Evolutionary conservation across 1,140 invertebrate species (phyloP).

Genomic region (Aphaenogaster floridana): DNA sequence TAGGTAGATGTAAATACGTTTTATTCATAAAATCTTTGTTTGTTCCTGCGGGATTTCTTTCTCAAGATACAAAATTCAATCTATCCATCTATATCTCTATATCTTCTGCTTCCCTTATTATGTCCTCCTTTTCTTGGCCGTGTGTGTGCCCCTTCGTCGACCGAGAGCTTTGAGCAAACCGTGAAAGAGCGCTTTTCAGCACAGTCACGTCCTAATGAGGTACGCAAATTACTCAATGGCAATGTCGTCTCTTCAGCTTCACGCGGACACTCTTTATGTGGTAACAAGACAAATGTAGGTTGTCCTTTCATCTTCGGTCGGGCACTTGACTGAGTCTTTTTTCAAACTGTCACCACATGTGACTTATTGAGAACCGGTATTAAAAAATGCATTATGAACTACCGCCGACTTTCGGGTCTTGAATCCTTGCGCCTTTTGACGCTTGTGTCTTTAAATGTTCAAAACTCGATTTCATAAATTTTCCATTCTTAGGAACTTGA

Average conservation of each 20-base stretch:
- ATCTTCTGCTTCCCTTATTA: neutral
- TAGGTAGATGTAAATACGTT: slow-evolving; percentile 18
- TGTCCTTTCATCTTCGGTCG: slow-evolving; percentile 60
- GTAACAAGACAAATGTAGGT: slow-evolving; percentile 70
- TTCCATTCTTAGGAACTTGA: neutral
- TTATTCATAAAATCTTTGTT: slow-evolving; percentile 60
- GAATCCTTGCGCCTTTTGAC: neutral
- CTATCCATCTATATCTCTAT: slow-evolving; percentile 15
- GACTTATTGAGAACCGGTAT: slow-evolving; percentile 29
- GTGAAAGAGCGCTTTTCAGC: slow-evolving; percentile 69
- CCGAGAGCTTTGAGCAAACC: slow-evolving; percentile 50
- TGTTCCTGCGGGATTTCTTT: slow-evolving; percentile 32
- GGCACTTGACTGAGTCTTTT: slow-evolving; percentile 28
- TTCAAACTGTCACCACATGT: slow-evolving; percentile 30
- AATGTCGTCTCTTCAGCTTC: slow-evolving; percentile 62
- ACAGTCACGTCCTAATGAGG: slow-evolving; percentile 72
- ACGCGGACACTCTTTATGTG: slow-evolving; percentile 47
- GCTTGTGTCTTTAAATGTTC: neutral
- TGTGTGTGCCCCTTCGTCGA: neutral
- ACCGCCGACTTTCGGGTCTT: neutral
- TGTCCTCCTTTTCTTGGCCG: neutral
- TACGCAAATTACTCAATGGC: slow-evolving; percentile 76
- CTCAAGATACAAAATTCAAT: slow-evolving; percentile 41
- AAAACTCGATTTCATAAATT: neutral
- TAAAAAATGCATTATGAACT: slow-evolving; percentile 22